Percentiles rank a stretch among this genome's conserved stretches.
These are phyloP conservation scores for Gallinago media DNA, from an alignment of 2,113 vertebrate genomes.

Conservation along the genomic window DNA sequence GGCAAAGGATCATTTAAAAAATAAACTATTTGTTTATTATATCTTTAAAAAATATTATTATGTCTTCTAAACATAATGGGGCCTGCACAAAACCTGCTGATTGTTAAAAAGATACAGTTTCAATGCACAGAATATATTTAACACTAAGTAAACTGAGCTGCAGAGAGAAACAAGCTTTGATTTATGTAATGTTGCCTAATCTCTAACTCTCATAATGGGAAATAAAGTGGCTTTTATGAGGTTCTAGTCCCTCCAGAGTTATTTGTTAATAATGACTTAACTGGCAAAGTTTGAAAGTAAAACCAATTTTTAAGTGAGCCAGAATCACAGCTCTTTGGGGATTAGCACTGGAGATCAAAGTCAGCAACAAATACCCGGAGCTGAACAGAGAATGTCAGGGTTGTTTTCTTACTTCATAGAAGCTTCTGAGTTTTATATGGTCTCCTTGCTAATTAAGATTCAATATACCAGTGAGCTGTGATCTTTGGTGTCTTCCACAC, in stretches of 20 bases:
- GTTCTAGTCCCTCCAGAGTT: constrained; percentile 12
- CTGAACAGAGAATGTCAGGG: constrained; percentile 21
- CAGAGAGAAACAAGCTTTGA: not conserved
- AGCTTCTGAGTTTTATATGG: constrained; percentile 32
- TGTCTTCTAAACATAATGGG: not conserved
- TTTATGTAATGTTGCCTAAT: not conserved
- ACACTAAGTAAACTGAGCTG: not conserved
- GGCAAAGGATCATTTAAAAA: no score
- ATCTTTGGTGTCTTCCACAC: constrained; percentile 70
- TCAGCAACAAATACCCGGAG: constrained; percentile 50
- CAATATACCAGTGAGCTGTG: constrained; percentile 58
- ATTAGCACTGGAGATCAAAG: constrained; percentile 46
- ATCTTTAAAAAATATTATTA: not conserved
- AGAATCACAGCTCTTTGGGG: not conserved
- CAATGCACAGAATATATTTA: not conserved
- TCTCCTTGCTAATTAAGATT: constrained; percentile 74
- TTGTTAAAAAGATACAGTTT: not conserved
- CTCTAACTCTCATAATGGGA: not conserved
- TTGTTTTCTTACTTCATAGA: constrained; percentile 19
- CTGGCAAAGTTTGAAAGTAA: constrained; percentile 60
- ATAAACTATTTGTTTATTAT: not conserved
- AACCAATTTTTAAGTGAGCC: not conserved
- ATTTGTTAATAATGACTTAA: constrained; percentile 33
- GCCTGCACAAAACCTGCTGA: not conserved
- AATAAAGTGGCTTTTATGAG: constrained; percentile 11